phyloP scores from a whole-genome alignment of 1,140 invertebrate species.

The Atta texana region DNA sequence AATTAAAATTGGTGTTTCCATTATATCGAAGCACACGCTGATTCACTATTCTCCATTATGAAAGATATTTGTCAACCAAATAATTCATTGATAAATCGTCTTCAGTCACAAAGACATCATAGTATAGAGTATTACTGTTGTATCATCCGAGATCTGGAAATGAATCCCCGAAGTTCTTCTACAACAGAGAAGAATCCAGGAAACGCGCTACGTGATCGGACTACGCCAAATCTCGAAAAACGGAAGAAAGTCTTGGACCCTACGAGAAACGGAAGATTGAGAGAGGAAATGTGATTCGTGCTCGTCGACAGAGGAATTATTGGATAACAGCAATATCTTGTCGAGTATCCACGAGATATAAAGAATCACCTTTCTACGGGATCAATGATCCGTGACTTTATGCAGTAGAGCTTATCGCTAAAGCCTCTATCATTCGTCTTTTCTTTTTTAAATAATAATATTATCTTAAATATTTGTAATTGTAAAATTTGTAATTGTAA shows the following conservation, averaged over 20 bases:
- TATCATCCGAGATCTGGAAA: slow-evolving; percentile 28
- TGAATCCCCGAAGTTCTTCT: slow-evolving; percentile 44
- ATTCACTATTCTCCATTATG: slow-evolving; percentile 26
- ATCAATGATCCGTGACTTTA: slow-evolving; percentile 51
- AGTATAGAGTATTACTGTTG: slow-evolving; percentile 42
- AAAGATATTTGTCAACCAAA: no score
- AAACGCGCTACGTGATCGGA: slow-evolving; percentile 60
- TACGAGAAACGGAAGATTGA: slow-evolving; percentile 13
- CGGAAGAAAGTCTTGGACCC: not conserved
- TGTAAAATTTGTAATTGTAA: no score
- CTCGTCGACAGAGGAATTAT: slow-evolving; percentile 52
- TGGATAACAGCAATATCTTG: slow-evolving; percentile 21
- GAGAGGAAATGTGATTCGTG: not conserved
- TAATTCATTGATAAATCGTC: slow-evolving; percentile 31
- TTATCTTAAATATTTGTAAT: not conserved
- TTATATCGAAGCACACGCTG: not conserved
- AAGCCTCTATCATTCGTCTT: not conserved
- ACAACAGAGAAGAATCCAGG: not conserved
- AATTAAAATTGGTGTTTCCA: not conserved
- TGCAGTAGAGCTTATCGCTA: not conserved
- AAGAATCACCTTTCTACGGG: slow-evolving; percentile 3
- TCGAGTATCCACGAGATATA: slow-evolving; percentile 2
- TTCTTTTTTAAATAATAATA: not conserved
- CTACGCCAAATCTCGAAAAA: slow-evolving; percentile 35
- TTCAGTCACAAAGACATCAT: slow-evolving; percentile 22